Evolutionary conservation across 2,113 vertebrate species (phyloP), one percentile per base, ranked within the genome.

Genomic region (Cololabis saira): DNA sequence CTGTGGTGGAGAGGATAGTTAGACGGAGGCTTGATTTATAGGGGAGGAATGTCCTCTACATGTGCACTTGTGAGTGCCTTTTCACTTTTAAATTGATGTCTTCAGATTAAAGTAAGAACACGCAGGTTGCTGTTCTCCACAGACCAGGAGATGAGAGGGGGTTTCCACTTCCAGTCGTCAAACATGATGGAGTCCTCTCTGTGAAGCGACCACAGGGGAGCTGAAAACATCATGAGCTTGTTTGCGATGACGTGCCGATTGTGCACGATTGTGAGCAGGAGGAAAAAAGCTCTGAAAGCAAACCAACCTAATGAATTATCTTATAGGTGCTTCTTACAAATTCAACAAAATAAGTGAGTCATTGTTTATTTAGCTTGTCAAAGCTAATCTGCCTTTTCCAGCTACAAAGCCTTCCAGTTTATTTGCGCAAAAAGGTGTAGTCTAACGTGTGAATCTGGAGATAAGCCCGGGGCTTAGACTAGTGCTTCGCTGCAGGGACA

Each of bases 361-460:
- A 45, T 79, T 62, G 76, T 83, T 54, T 56, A 1, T 37, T 12
- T 7, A 44, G 54, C 17, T 62, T 63, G 64, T 71, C 72, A 70
- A 57, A 70, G 57, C 54, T 76, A 40, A 70, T 77, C 67, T 18
- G 27, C 58, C 40, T 69, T 60, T 61, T 45, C 18, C 57, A 67
- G 21, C 15, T 49, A 56, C 15, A 70, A 15, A 61, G 54, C 43
- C 58, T 7, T 17, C 13, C 56, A 43, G 49, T 56, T 69, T 81
- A 4, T 84, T 76, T 74, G 80, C 63, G 60, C 74, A 71, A 47
- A n/a, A 44, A 54, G 65, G 71, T 77, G 73, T 22, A 55, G 67
- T 45, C 57, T 56, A 61, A 79, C 13, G 14, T 74, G 81, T 77
- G 81, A 82, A 76, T 84, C 33, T 4, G 55, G 15, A 87, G 85